Conservation (phyloP, 1,140 invertebrate species). For the Lepidostoma basale region DNA sequence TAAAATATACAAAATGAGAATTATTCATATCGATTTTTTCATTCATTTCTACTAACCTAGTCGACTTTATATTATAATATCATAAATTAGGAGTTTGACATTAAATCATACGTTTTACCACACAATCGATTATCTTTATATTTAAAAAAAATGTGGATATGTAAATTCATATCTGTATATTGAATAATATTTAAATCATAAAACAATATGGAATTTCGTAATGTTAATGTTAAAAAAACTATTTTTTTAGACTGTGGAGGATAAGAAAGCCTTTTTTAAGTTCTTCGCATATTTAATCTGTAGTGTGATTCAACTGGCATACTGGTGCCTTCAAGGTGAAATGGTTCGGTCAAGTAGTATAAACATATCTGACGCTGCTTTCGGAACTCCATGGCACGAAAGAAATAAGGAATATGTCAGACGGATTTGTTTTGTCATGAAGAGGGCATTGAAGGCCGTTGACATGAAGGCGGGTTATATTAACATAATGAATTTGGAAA, state of each 20-base stretch:
- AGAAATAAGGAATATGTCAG: conserved; percentile 37
- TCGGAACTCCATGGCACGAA: conserved; percentile 46
- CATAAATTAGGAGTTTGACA: no score
- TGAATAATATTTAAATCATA: background rate
- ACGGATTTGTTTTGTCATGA: conserved; percentile 47
- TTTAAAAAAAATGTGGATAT: no score
- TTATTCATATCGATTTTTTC: no score
- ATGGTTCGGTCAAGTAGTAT: conserved; percentile 38
- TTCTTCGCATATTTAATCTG: conserved; percentile 24
- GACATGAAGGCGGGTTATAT: conserved; percentile 48
- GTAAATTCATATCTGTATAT: no score
- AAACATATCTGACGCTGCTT: conserved; percentile 47
- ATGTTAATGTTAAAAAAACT: background rate
- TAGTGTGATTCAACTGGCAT: conserved; percentile 27
- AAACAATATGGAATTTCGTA: background rate
- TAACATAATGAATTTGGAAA: conserved; percentile 22
- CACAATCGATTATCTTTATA: no score
- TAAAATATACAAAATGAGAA: no score
- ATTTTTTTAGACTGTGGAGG: conserved; percentile 33
- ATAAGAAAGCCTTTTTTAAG: conserved; percentile 22
- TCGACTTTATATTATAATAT: no score
- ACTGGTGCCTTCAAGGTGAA: conserved; percentile 38
- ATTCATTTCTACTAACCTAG: no score
- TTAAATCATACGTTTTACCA: no score
- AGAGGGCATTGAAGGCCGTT: conserved; percentile 50